These are phyloP conservation scores for Sebastes cheni DNA, from an alignment of 2,797 vertebrate species.

Conservation along the genomic window DNA sequence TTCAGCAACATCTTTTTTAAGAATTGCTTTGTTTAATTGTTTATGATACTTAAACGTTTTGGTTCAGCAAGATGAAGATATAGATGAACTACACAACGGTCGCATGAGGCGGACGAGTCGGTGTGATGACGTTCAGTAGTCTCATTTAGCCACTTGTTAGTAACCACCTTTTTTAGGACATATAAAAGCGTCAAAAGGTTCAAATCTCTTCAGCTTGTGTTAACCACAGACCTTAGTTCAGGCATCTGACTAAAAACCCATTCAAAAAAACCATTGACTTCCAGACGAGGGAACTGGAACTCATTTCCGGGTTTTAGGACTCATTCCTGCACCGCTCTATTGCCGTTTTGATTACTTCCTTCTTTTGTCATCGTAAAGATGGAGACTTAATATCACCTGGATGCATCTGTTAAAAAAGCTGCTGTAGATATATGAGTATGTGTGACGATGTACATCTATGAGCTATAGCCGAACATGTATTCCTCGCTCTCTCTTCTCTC, in stretches of 20 bases:
- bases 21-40: not conserved
- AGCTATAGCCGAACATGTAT: not conserved
- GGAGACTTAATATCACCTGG: not conserved
- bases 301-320: too few species aligned
- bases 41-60: not conserved
- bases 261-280: too few species aligned
- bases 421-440: not conserved
- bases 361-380: not conserved
- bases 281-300: too few species aligned
- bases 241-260: too few species aligned
- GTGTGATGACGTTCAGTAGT: accelerated
- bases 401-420: not conserved
- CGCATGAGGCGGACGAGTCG: too few species aligned
- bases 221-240: too few species aligned
- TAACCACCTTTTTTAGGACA: accelerated
- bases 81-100: too few species aligned
- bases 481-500: not conserved
- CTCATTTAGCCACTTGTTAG: too few species aligned
- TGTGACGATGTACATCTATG: not conserved
- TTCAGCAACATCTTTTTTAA: not conserved
- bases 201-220: too few species aligned
- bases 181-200: too few species aligned
- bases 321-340: too few species aligned
- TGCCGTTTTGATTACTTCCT: not conserved
- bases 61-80: too few species aligned